These are phyloP conservation scores for Blastobasis lacticolella DNA, from an alignment of 2,888 invertebrate species.

Conservation along the genomic window DNA sequence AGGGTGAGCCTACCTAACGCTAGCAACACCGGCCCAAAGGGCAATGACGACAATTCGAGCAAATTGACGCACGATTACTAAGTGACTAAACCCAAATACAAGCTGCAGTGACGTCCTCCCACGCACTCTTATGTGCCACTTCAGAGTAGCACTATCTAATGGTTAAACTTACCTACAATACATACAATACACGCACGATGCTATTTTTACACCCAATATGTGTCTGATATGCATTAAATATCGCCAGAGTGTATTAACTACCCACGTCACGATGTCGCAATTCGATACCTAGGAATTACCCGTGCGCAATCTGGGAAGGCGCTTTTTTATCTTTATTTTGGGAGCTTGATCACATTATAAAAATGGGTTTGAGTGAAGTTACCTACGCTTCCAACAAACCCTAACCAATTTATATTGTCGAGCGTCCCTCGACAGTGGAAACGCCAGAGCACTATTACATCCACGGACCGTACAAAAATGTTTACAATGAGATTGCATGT, in stretches of 20 bases:
- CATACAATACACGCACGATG: conserved; percentile 17
- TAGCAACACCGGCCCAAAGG: background rate
- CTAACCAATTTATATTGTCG: too few relatives aligned
- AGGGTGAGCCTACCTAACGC: too few relatives aligned
- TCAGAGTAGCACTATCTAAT: conserved; percentile 32
- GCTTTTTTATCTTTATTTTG: too few relatives aligned
- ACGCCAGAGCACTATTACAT: too few relatives aligned
- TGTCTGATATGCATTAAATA: conserved; percentile 9
- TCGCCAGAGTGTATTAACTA: conserved; percentile 1
- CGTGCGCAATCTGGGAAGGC: too few relatives aligned
- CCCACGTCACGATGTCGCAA: conserved; percentile 7
- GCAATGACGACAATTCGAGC: conserved; percentile 50
- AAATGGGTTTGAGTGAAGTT: too few relatives aligned
- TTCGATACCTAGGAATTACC: background rate
- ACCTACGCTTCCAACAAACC: too few relatives aligned
- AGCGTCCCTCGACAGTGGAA: too few relatives aligned
- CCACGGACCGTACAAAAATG: too few relatives aligned
- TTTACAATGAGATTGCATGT: too few relatives aligned
- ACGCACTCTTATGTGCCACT: conserved; percentile 46
- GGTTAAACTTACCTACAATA: conserved; percentile 28
- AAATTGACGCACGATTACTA: conserved; percentile 60
- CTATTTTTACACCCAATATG: conserved; percentile 17
- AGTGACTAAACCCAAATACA: conserved; percentile 26
- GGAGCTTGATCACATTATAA: too few relatives aligned
- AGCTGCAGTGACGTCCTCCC: conserved; percentile 36